A percentile compares a stretch with the other conserved stretches of the same genome.
These are phyloP conservation scores for Brachypalpus laphriformis DNA, from an alignment of 2,888 invertebrate genomes.

Conservation along the genomic window DNA sequence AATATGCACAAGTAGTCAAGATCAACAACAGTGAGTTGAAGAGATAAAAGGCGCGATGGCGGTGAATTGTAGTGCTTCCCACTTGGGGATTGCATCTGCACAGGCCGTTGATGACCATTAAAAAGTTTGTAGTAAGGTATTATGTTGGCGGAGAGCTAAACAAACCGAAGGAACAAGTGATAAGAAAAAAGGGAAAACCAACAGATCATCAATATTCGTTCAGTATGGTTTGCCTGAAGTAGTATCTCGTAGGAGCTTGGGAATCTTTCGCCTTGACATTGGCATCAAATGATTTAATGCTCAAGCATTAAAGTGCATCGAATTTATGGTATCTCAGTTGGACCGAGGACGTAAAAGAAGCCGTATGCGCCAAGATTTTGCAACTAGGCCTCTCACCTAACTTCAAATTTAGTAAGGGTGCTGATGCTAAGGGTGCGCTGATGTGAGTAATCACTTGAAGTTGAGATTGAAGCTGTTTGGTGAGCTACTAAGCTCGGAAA, in stretches of 20 bases:
- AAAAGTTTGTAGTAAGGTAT: constrained; percentile 48
- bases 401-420: too few relatives aligned
- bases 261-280: not conserved
- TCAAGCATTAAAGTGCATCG: not conserved
- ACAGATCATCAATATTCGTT: constrained; percentile 21
- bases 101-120: constrained; percentile 42
- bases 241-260: not conserved
- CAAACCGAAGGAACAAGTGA: constrained; percentile 23
- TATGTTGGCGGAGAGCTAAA: constrained; percentile 40
- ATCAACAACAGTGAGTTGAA: constrained; percentile 50
- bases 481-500: too few relatives aligned
- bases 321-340: too few relatives aligned
- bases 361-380: too few relatives aligned
- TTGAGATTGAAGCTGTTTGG: too few relatives aligned
- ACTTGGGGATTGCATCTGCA: constrained; percentile 31
- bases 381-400: too few relatives aligned
- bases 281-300: not conserved
- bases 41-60: constrained; percentile 28
- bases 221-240: not conserved
- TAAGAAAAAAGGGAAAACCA: not conserved
- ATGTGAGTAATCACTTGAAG: too few relatives aligned
- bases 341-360: too few relatives aligned
- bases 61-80: constrained; percentile 30
- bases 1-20: constrained; percentile 65
- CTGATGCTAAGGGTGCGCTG: too few relatives aligned